Percentiles rank a stretch among this genome's conserved stretches.
phyloP scores from a whole-genome alignment of 2,888 invertebrate genomes.

The Epirrhoe alternata region DNA sequence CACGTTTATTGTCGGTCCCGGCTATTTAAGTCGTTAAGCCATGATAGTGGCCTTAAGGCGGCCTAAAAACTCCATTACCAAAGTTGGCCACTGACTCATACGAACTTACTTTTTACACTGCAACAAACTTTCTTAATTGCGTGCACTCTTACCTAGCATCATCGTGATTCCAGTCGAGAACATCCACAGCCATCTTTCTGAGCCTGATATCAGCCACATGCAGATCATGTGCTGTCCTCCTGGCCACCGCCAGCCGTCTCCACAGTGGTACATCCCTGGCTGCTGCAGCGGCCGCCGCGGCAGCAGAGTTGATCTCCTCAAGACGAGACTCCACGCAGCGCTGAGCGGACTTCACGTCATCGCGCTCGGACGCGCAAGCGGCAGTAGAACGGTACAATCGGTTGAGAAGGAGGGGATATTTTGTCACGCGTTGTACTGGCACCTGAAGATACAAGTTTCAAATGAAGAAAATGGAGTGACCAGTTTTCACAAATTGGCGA shows the following conservation, averaged over 20 bases:
- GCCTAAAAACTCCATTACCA: too few species aligned
- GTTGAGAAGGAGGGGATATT: conserved; percentile 96
- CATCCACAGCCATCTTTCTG: conserved; percentile 96
- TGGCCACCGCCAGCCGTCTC: conserved; percentile 93
- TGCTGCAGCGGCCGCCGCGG: conserved; percentile 95
- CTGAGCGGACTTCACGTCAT: conserved; percentile 94
- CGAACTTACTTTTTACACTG: too few species aligned
- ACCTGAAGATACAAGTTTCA: conserved; percentile 81
- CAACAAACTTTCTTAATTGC: too few species aligned
- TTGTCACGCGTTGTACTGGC: conserved; percentile 98
- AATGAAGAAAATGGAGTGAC: neutral
- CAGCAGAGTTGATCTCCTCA: conserved; percentile 97
- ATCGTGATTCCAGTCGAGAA: conserved; percentile 97
- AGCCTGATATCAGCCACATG: conserved; percentile 96
- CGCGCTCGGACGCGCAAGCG: conserved; percentile 91
- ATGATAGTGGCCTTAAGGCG: too few species aligned
- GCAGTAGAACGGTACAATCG: conserved; percentile 96
- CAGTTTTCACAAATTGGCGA: too few species aligned
- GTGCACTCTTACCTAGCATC: conserved; percentile 86
- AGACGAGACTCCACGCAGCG: conserved; percentile 96
- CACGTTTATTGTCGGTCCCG: too few species aligned
- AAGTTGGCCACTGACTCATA: too few species aligned
- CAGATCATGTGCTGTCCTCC: conserved; percentile 91
- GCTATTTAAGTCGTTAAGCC: too few species aligned
- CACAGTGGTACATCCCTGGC: conserved; percentile 94